Evolutionary conservation across 1,140 invertebrate genomes (phyloP), one percentile per base, ranked within the genome.

Genomic region (Nymphalis io): DNA sequence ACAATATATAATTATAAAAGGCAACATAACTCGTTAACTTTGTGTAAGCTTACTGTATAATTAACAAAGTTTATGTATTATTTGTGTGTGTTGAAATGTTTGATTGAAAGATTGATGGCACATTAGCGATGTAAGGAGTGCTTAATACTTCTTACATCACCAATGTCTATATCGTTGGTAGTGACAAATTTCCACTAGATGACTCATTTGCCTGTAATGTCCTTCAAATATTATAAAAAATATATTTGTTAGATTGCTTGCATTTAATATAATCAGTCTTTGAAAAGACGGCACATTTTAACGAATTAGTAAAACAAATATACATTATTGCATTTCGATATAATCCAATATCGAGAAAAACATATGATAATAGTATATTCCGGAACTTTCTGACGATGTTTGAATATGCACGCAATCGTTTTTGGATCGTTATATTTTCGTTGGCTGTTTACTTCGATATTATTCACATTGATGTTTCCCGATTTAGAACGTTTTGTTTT

Each of bases 401-500:
- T 23, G 42, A 65, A 42, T 21, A 51, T 57, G 62, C 48, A 20
- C 20, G 39, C 18, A 38, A 55, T 48, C 44, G 42, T 16, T 63
- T 66, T 61, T 21, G 18, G 20, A 58, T 59, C 46, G 39, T 62
- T 51, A 57, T 72, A 70, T 71, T 71, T 71, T 61, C 39, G 48
- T 55, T 61, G 33, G 46, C 42, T 66, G 58, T 60, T 61, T 75
- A 59, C 40, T 69, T 62, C 64, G 65, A 70, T 76, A 71, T 60
- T 73, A 67, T 78, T 78, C 74, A 73, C 53, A 39, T 64, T 68
- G 70, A 46, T 57, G 55, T 40, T 55, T 27, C 38, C 58, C n/a
- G 61, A 79, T 63, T 73, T 69, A 68, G n/a, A 70, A 76, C 55
- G n/a, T 63, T 65, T 72, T 73, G 68, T 73, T 70, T 76, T 70